These are phyloP conservation scores for Calephelis virginiensis DNA, from an alignment of 1,140 invertebrate species.

Conservation along the genomic window DNA sequence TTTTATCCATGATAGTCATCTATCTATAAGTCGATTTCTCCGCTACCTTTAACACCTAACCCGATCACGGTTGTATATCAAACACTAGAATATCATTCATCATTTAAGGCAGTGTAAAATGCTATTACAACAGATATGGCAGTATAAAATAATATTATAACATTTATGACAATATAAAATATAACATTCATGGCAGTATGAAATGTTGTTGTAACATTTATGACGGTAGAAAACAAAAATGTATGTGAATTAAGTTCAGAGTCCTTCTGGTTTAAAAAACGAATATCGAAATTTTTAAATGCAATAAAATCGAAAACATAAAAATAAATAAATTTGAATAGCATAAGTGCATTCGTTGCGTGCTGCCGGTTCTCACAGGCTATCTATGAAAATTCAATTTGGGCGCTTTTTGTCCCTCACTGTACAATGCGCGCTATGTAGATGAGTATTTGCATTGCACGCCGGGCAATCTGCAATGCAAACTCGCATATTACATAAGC, in stretches of 20 bases:
- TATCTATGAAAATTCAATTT: conserved; percentile 60
- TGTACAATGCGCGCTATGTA: conserved; percentile 42
- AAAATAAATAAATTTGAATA: conserved; percentile 30
- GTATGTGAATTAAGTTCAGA: background rate
- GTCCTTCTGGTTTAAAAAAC: background rate
- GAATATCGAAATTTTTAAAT: conserved; percentile 15
- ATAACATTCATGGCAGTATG: too few relatives aligned
- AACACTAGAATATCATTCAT: too few relatives aligned
- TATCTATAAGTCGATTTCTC: too few relatives aligned
- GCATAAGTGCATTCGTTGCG: conserved; percentile 27
- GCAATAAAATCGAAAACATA: conserved; percentile 4
- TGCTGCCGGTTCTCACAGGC: conserved; percentile 26
- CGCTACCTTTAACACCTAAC: too few relatives aligned
- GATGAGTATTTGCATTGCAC: conserved; percentile 53
- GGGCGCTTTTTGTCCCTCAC: conserved; percentile 48
- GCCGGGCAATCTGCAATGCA: conserved; percentile 65
- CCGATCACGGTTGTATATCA: too few relatives aligned
- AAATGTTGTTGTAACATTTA: too few relatives aligned
- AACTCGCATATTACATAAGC: conserved; percentile 62
- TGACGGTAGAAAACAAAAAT: too few relatives aligned
- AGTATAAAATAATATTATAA: too few relatives aligned
- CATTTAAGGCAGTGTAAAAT: too few relatives aligned
- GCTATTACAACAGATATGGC: too few relatives aligned
- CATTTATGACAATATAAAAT: too few relatives aligned
- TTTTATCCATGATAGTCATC: too few relatives aligned